Conservation (phyloP, 2,113 vertebrate genomes). For the Cyphomyrus plagiostoma region DNA sequence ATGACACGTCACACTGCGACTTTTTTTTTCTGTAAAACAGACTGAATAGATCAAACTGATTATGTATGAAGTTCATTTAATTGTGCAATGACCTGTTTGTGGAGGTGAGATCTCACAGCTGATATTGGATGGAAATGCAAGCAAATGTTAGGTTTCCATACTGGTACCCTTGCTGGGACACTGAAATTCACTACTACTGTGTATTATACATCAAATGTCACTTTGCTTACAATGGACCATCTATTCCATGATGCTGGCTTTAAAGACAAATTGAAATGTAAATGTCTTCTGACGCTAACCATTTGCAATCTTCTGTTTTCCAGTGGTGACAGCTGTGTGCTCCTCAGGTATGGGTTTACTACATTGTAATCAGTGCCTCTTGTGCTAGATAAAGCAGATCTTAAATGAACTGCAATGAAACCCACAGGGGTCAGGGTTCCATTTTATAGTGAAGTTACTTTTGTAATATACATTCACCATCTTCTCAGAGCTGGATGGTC, state of each 20-base stretch:
- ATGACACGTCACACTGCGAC: not conserved
- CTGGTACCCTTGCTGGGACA: not conserved
- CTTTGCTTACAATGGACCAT: not conserved
- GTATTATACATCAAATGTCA: not conserved
- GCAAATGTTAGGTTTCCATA: not conserved
- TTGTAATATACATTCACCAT: not conserved
- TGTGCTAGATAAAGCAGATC: not conserved
- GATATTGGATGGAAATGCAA: not conserved
- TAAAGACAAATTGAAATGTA: not conserved
- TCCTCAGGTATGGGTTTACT: not conserved
- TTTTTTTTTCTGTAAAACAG: not conserved
- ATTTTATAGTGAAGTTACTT: not conserved
- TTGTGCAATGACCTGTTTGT: not conserved
- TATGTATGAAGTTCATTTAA: not conserved
- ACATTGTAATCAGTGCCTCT: not conserved
- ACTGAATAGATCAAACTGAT: not conserved
- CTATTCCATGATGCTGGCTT: not conserved
- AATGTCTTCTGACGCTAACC: not conserved
- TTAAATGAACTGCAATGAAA: not conserved
- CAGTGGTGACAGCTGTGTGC: slow-evolving; percentile 34
- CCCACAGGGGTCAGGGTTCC: not conserved
- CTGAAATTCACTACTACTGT: not conserved
- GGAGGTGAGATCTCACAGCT: not conserved
- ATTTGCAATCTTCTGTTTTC: slow-evolving; percentile 1
- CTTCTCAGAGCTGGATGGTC: not conserved